These are phyloP conservation scores for Theretra japonica DNA, from an alignment of 2,888 invertebrate species.

Conservation along the genomic window DNA sequence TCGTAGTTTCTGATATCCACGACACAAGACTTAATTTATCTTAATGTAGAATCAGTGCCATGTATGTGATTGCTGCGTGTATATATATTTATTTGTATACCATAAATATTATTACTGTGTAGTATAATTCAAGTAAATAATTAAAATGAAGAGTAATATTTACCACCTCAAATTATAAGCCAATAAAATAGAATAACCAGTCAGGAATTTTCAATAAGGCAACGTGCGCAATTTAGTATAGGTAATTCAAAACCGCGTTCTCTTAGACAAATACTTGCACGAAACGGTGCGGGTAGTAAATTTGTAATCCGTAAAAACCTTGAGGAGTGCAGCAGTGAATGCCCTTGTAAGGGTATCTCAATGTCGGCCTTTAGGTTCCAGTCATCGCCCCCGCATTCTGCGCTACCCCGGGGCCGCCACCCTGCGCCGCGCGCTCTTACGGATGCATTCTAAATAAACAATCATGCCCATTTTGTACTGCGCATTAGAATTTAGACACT, in stretches of 20 bases:
- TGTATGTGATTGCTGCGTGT: no score
- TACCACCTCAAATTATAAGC: no score
- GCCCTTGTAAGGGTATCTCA: constrained; percentile 80
- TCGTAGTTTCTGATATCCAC: no score
- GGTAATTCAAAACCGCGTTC: not conserved
- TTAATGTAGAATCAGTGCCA: no score
- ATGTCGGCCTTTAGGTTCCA: constrained; percentile 78
- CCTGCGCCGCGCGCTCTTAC: constrained; percentile 43
- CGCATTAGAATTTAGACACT: not conserved
- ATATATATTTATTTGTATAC: no score
- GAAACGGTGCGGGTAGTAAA: constrained; percentile 37
- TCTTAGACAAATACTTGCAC: not conserved
- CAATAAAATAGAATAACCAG: no score
- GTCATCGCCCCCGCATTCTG: constrained; percentile 78
- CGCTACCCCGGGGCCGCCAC: constrained; percentile 54
- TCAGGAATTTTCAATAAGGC: not conserved
- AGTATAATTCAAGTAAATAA: no score
- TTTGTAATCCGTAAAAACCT: constrained; percentile 49
- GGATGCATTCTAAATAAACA: constrained; percentile 66
- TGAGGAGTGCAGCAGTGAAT: constrained; percentile 75
- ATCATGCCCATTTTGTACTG: constrained; percentile 34
- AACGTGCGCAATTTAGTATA: not conserved
- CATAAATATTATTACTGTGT: no score
- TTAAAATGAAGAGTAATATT: no score
- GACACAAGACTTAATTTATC: no score